phyloP scores from a whole-genome alignment of 2,113 vertebrate species.

The Rhinolophus sinicus region DNA sequence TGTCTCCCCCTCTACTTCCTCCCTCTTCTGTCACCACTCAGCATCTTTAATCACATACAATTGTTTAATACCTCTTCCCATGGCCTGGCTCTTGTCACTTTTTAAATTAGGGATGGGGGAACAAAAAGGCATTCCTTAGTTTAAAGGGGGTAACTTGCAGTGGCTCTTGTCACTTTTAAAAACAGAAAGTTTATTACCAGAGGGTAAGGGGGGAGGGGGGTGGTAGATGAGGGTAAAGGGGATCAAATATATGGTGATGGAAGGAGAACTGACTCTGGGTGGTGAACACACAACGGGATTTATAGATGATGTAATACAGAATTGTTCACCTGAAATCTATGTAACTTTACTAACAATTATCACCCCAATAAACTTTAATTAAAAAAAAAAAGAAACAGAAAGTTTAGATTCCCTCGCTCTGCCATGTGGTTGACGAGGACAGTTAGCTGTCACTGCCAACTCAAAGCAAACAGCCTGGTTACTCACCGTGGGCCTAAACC shows the following conservation, averaged over 20 bases:
- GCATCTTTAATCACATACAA: neutral
- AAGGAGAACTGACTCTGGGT: too few relatives aligned
- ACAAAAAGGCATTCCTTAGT: neutral
- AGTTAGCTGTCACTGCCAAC: neutral
- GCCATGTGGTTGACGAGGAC: neutral
- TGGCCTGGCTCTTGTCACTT: neutral
- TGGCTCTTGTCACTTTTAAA: neutral
- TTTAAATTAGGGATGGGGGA: neutral
- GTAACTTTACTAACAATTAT: too few relatives aligned
- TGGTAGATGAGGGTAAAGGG: too few relatives aligned
- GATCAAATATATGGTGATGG: too few relatives aligned
- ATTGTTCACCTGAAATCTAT: too few relatives aligned
- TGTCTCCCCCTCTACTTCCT: neutral
- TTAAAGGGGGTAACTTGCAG: neutral
- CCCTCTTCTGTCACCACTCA: accelerated
- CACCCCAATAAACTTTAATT: too few relatives aligned
- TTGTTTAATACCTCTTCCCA: neutral
- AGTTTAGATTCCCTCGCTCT: neutral
- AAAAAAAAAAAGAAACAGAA: too few relatives aligned
- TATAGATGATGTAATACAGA: too few relatives aligned
- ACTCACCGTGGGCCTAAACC: neutral
- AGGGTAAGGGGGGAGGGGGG: too few relatives aligned
- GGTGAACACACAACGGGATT: too few relatives aligned
- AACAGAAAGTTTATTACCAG: neutral
- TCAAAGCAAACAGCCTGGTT: neutral